These are phyloP conservation scores for Mythimna albipuncta DNA, from an alignment of 2,888 invertebrate genomes.

Conservation along the genomic window DNA sequence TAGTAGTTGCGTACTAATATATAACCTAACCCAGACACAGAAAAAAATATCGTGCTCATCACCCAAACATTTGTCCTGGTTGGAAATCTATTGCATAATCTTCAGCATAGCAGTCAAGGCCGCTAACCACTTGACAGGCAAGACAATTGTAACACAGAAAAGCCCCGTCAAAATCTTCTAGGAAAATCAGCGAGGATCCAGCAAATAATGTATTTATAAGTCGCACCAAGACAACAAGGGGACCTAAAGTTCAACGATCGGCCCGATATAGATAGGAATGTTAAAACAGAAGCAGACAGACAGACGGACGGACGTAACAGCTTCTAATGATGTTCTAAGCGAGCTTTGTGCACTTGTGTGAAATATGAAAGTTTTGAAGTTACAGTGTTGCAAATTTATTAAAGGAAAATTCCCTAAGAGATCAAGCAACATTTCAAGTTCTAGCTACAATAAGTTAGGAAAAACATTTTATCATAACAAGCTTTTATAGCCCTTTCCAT, in stretches of 20 bases:
- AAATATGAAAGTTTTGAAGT: background rate
- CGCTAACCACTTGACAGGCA: no score
- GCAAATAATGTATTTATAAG: constrained; percentile 50
- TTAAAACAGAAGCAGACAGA: constrained; percentile 64
- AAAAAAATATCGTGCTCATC: no score
- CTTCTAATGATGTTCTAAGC: constrained; percentile 57
- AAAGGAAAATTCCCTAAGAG: background rate
- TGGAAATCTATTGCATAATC: no score
- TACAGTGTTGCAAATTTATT: background rate
- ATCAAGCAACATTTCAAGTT: no score
- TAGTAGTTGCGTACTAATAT: no score
- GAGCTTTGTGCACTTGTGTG: constrained; percentile 6
- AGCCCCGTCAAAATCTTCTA: background rate
- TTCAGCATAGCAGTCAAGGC: no score
- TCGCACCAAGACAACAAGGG: constrained; percentile 38
- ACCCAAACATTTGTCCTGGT: no score
- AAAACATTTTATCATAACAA: no score
- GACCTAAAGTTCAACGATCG: constrained; percentile 68
- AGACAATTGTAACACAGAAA: background rate
- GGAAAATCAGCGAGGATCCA: constrained; percentile 3
- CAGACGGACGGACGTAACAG: constrained; percentile 44
- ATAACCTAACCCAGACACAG: no score
- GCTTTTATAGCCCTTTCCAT: no score
- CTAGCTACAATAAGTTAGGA: no score
- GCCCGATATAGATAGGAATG: constrained; percentile 68